Base-by-base conservation (phyloP, 2,113 vertebrate genomes). In the Amphiprion percula region DNA sequence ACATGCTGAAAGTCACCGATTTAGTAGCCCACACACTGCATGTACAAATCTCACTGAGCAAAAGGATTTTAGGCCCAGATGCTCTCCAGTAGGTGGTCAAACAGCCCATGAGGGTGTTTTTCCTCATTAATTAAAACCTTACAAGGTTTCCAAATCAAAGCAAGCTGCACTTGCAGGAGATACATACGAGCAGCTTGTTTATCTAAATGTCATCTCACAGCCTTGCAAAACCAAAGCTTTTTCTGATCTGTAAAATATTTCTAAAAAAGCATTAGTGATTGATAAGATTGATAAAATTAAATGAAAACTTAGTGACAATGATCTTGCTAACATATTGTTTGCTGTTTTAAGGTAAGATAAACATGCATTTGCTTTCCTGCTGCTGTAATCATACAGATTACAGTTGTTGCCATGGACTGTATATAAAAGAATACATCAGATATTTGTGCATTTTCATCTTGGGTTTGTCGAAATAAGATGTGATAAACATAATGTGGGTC, bases 61-160 rank as follows among this genome's bases (percentile, higher is more conserved):
- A 75, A 70, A 61, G 9, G 2, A 16, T 68, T 54, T 70, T 50
- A 26, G 33, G 41, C 24, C 19, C 59, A 69, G 53, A 52, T 53
- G 66, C 60, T 54, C 61, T 62, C 12, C 53, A 23, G 26, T 55
- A 37, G 30, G 52, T 26, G 49, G 49, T 67, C 53, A 79, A 44
- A 59, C 53, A 79, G 44, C 33, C 54, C 15, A 0, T 23, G 62
- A 16, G 53, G 56, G 52, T 73, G 49, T 73, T 68, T 56, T 56
- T 53, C 68, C 63, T 77, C 50, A 52, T 73, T 77, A 37, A 63
- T 73, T 52, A 68, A 61, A 76, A 54, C 26, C 49, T 50, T 30
- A 50, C 14, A 44, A 44, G 30, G 30, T 63, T 68, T 68, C 24
- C 24, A 53, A 64, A 58, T 30, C 30, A 63, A 12, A 53, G 58